phyloP scores from a whole-genome alignment of 2,888 invertebrate species.

The Dendrolimus houi region DNA sequence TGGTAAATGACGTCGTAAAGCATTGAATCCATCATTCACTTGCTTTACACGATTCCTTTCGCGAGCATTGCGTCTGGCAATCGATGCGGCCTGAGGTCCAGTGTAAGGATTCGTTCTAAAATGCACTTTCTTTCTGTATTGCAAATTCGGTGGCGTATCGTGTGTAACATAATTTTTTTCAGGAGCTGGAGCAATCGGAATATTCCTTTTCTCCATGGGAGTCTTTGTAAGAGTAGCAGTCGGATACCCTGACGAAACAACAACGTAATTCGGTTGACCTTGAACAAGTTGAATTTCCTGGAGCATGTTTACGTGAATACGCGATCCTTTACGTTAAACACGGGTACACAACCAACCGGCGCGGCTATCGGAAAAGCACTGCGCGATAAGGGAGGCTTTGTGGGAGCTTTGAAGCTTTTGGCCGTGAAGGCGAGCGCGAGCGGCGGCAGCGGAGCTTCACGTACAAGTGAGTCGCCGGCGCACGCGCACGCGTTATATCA shows the following conservation, averaged over 20 bases:
- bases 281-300: constrained; percentile 73
- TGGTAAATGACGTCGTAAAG: constrained; percentile 91
- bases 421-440: constrained; percentile 34
- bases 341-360: constrained; percentile 48
- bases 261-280: constrained; percentile 78
- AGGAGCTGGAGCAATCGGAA: constrained; percentile 77
- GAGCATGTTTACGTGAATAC: constrained; percentile 62
- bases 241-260: constrained; percentile 73
- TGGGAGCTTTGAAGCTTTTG: constrained; percentile 47
- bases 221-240: constrained; percentile 65
- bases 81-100: constrained; percentile 87
- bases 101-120: constrained; percentile 78
- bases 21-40: constrained; percentile 95
- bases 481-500: constrained; percentile 73
- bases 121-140: constrained; percentile 85
- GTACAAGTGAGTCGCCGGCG: constrained; percentile 71
- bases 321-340: constrained; percentile 30
- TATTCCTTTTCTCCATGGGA: constrained; percentile 66
- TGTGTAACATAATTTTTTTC: constrained; percentile 73
- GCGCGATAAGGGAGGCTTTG: constrained; percentile 38
- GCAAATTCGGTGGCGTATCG: constrained; percentile 71
- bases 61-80: constrained; percentile 93
- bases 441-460: constrained; percentile 58
- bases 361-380: constrained; percentile 55
- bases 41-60: constrained; percentile 97